Evolutionary conservation across 2,797 vertebrate species (phyloP).

Genomic region (Rhinichthys osculus): DNA sequence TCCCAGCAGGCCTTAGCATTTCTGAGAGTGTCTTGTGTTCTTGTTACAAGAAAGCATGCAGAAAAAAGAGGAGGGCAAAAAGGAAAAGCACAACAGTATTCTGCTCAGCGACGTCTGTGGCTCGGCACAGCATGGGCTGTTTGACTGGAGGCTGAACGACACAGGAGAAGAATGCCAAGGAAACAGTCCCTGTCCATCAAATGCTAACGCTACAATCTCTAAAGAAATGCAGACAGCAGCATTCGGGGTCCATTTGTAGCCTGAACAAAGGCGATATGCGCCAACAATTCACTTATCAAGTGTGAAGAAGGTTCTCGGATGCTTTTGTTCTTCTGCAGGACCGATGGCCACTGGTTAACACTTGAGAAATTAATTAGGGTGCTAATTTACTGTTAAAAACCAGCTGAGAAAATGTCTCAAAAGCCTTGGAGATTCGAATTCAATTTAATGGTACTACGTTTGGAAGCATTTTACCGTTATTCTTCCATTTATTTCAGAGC

Average conservation of each 20-base stretch:
- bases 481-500: not conserved
- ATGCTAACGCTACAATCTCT: conserved; percentile 9
- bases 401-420: conserved; percentile 7
- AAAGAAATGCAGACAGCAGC: conserved; percentile 26
- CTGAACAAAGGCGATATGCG: conserved; percentile 14
- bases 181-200: conserved; percentile 48
- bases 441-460: not conserved
- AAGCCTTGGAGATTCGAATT: not conserved
- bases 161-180: conserved; percentile 42
- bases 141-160: conserved; percentile 45
- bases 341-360: conserved; percentile 12
- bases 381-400: conserved; percentile 1
- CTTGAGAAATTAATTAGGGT: conserved; percentile 26
- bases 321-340: conserved; percentile 1
- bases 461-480: conserved; percentile 2
- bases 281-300: conserved; percentile 8
- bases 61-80: conserved; percentile 51
- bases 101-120: conserved; percentile 64
- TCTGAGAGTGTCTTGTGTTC: conserved; percentile 52
- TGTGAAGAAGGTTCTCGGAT: conserved; percentile 17
- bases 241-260: conserved; percentile 34
- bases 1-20: conserved; percentile 43
- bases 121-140: conserved; percentile 47
- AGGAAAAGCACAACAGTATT: conserved; percentile 64
- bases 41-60: conserved; percentile 45